Percentiles rank a stretch among this genome's conserved stretches.
Conservation (phyloP, 2,797 vertebrate genomes). For the Somateria mollissima region DNA sequence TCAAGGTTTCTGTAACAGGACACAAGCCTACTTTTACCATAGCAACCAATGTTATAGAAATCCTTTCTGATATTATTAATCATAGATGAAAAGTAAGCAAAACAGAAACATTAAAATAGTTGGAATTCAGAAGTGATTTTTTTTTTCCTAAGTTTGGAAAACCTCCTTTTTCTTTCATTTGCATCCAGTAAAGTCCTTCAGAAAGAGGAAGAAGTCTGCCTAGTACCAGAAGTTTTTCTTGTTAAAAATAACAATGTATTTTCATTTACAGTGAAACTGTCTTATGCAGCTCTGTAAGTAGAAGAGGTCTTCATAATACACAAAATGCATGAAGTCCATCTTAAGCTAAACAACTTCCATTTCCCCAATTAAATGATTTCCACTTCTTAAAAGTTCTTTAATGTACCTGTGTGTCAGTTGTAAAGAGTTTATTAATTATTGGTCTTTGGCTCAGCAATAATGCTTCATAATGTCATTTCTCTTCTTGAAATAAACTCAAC, state of each 20-base stretch:
- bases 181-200: constrained; percentile 14
- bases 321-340: not conserved
- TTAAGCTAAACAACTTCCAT: not conserved
- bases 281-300: not conserved
- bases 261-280: not conserved
- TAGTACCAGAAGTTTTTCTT: constrained; percentile 20
- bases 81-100: constrained; percentile 36
- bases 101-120: constrained; percentile 44
- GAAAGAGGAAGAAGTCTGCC: constrained; percentile 36
- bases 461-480: not conserved
- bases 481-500: not conserved
- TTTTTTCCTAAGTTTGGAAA: not conserved
- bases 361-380: not conserved
- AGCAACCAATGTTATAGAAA: constrained; percentile 34
- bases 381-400: not conserved
- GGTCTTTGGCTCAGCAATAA: not conserved
- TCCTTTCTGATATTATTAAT: constrained; percentile 28
- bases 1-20: not conserved
- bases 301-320: not conserved
- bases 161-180: constrained; percentile 40
- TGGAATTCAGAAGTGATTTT: constrained; percentile 19
- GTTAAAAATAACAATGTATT: not conserved
- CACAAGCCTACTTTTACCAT: constrained; percentile 33
- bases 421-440: not conserved
- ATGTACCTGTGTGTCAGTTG: not conserved